Evolutionary conservation across 2,888 invertebrate species (phyloP), one percentile per base, ranked within the genome.

Genomic region (Cabera pusaria): DNA sequence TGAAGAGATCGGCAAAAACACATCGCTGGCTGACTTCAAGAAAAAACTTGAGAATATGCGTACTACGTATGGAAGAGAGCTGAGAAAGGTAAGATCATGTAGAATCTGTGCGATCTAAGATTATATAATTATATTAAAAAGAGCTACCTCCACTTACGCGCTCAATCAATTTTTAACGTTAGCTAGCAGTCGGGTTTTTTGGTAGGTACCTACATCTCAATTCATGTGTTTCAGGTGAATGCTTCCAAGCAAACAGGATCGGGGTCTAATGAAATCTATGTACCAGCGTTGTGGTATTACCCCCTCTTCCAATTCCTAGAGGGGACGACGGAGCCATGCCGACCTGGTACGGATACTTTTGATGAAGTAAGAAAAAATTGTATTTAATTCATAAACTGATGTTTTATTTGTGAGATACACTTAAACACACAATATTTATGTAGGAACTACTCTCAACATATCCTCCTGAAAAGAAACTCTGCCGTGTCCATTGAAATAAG

Each of bases 41-140:
- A 47, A 47, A 46, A 48, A 48, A 11, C 23, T 47, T 45, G 40
- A 48, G 23, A 47, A 46, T 37, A 48, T 48, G 48, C 46, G 46
- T 31, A 41, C 44, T 35, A 20, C 46, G 25, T 41, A 36, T 32
- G 44, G 35, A 39, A 33, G 48, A 36, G 48, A 48, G 41, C 31
- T 46, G 24, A 48, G 36, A 36, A 46, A 48, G 40, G 45, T 41
- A 22, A 41, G 41, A 31, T 36, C 11, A 31, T 31, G 36, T 22
- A 36, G 22, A 41, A 26, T 32, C 11, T 29, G 27, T 28, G 12
- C 27, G 18, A n/a, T n/a, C n/a, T n/a, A 20, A 27, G 32, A 32
- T 16, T 28, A 32, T 24, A n/a, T n/a, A n/a, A n/a, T n/a, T n/a
- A n/a, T n/a, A n/a, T n/a, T n/a, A n/a, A n/a, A n/a, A n/a, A n/a